Percentiles rank a stretch among this genome's conserved stretches.
Evolutionary conservation across 2,888 invertebrate species (phyloP).

Genomic region (Tortricodes alternella): DNA sequence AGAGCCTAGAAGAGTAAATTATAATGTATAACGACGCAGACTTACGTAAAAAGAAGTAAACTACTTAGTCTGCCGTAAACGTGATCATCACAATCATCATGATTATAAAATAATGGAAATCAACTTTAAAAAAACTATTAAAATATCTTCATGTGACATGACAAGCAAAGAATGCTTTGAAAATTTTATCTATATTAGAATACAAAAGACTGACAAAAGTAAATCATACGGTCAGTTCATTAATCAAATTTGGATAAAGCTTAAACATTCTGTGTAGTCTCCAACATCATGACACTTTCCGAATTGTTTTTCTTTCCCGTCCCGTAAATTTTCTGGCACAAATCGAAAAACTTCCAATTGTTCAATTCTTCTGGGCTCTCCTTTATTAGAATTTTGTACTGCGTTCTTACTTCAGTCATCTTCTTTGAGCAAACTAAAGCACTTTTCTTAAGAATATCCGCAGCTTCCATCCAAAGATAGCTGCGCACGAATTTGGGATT

Average conservation of each 20-base stretch:
- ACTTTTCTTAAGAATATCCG: constrained; percentile 59
- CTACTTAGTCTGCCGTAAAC: no score
- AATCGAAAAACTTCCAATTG: constrained; percentile 62
- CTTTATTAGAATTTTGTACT: constrained; percentile 66
- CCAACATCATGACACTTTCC: constrained; percentile 23
- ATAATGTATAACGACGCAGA: no score
- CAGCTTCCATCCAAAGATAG: constrained; percentile 69
- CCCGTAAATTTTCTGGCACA: constrained; percentile 75
- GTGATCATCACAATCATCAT: background rate
- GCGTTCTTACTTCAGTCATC: constrained; percentile 68
- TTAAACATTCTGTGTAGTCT: constrained; percentile 15
- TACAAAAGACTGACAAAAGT: background rate
- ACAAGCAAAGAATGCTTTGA: no score
- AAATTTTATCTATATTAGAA: no score
- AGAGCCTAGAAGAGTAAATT: no score
- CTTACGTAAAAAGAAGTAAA: no score
- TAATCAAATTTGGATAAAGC: background rate
- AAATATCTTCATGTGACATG: no score
- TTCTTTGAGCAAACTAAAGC: constrained; percentile 69
- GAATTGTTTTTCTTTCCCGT: constrained; percentile 59
- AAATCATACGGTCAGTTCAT: background rate
- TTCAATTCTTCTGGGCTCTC: constrained; percentile 54
- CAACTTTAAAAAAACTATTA: background rate
- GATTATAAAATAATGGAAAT: background rate
- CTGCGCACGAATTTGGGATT: constrained; percentile 68